A percentile compares a stretch with the other conserved stretches of the same genome.
These are phyloP conservation scores for Gnathonemus longibarbis DNA, from an alignment of 2,113 vertebrate species.

Conservation along the genomic window DNA sequence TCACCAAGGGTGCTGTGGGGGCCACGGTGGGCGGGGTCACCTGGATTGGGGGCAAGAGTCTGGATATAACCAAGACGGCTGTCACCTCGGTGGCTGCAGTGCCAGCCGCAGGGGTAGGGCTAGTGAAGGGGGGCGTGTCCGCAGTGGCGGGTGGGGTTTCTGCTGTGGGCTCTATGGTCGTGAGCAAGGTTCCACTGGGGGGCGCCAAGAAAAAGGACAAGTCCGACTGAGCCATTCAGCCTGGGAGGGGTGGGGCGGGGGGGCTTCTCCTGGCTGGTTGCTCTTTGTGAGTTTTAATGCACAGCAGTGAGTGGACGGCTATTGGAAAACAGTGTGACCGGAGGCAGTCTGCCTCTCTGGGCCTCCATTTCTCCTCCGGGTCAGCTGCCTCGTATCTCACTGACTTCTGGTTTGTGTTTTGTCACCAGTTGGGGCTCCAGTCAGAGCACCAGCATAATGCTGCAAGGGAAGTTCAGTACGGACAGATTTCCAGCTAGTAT, in stretches of 20 bases:
- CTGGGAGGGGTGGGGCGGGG: background rate
- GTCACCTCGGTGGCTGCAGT: constrained; percentile 82
- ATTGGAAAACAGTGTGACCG: background rate
- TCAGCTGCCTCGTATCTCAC: background rate
- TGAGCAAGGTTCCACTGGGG: constrained; percentile 81
- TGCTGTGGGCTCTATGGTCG: constrained; percentile 85
- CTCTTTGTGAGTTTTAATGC: background rate
- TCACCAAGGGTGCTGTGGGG: constrained; percentile 87
- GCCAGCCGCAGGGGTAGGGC: constrained; percentile 79
- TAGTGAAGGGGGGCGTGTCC: constrained; percentile 83
- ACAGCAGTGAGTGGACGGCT: background rate
- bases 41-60: constrained; percentile 91
- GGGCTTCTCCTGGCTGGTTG: background rate
- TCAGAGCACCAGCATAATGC: background rate
- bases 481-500: background rate
- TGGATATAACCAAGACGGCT: constrained; percentile 86
- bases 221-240: constrained; percentile 68
- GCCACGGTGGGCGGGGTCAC: constrained; percentile 84
- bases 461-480: background rate
- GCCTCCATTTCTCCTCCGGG: background rate
- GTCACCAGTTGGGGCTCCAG: background rate
- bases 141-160: constrained; percentile 84
- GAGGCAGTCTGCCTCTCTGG: background rate
- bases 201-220: constrained; percentile 92
- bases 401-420: background rate